phyloP scores from a whole-genome alignment of 2,113 vertebrate species.

The Gracilinanus agilis region DNA sequence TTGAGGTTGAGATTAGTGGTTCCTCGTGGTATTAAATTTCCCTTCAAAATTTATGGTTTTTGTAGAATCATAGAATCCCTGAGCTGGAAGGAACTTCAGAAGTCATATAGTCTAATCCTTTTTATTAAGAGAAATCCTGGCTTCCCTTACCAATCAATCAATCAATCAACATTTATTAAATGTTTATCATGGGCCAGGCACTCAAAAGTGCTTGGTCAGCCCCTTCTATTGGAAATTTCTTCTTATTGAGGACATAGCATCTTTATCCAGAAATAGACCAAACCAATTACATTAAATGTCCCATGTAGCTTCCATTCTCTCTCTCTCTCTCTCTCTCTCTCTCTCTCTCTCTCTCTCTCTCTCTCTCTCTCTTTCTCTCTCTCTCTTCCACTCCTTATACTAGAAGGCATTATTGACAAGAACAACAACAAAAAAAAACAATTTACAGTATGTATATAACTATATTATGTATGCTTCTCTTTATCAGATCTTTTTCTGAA shows the following conservation, averaged over 20 bases:
- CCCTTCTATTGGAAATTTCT: neutral
- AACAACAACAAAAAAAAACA: too few relatives aligned
- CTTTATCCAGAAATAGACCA: too few relatives aligned
- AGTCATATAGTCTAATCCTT: neutral
- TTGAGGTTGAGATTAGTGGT: neutral
- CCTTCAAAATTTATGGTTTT: neutral
- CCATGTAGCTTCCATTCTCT: too few relatives aligned
- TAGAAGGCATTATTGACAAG: too few relatives aligned
- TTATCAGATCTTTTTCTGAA: too few relatives aligned
- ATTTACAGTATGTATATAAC: too few relatives aligned
- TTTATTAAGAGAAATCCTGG: conserved; percentile 6
- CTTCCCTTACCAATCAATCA: neutral
- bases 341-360: too few relatives aligned
- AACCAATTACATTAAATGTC: too few relatives aligned
- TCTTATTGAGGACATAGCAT: neutral
- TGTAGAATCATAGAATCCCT: neutral
- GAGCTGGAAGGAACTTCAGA: neutral
- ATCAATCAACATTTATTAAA: neutral
- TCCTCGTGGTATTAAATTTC: neutral
- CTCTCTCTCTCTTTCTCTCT: too few relatives aligned
- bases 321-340: too few relatives aligned
- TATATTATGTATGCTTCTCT: too few relatives aligned
- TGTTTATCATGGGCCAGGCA: neutral
- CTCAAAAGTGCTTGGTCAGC: neutral
- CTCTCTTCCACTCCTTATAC: too few relatives aligned